A percentile compares a stretch with the other conserved stretches of the same genome.
phyloP scores from a whole-genome alignment of 2,113 vertebrate genomes.

The Amazona guildingii region DNA sequence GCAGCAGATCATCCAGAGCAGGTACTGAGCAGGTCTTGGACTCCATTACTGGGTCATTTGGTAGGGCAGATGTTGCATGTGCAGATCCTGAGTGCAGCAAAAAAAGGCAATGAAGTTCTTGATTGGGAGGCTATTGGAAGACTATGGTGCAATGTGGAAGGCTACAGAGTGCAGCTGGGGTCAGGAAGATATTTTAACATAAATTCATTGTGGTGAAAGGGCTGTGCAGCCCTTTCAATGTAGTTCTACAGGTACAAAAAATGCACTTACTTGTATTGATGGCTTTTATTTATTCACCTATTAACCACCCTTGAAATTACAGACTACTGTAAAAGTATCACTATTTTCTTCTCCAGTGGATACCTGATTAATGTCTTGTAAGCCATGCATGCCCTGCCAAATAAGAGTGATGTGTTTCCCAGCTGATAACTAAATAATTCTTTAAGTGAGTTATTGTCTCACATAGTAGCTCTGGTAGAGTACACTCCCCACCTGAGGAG shows the following conservation, averaged over 20 bases:
- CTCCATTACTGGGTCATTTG: not conserved
- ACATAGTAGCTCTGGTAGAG: not conserved
- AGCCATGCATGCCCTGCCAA: not conserved
- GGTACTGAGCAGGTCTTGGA: not conserved
- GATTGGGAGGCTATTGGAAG: not conserved
- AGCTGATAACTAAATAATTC: slow-evolving; percentile 17
- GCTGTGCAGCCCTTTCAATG: not conserved
- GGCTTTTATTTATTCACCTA: slow-evolving; percentile 42
- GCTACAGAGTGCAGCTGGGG: not conserved
- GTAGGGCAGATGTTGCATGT: not conserved
- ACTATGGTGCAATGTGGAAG: not conserved
- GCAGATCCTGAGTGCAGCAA: not conserved
- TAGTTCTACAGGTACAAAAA: not conserved
- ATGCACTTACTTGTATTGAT: not conserved
- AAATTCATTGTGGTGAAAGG: not conserved
- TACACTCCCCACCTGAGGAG: not conserved
- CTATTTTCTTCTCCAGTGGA: slow-evolving; percentile 16
- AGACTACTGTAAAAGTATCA: slow-evolving; percentile 16
- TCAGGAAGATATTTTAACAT: not conserved
- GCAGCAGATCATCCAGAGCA: not conserved
- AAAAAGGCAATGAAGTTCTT: not conserved
- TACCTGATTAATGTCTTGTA: slow-evolving; percentile 21
- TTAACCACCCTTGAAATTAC: slow-evolving; percentile 43
- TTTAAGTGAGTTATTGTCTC: not conserved
- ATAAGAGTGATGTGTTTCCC: not conserved